Percentiles rank a stretch among this genome's conserved stretches.
phyloP scores from a whole-genome alignment of 1,140 invertebrate species.

The Oryctes rhinoceros region DNA sequence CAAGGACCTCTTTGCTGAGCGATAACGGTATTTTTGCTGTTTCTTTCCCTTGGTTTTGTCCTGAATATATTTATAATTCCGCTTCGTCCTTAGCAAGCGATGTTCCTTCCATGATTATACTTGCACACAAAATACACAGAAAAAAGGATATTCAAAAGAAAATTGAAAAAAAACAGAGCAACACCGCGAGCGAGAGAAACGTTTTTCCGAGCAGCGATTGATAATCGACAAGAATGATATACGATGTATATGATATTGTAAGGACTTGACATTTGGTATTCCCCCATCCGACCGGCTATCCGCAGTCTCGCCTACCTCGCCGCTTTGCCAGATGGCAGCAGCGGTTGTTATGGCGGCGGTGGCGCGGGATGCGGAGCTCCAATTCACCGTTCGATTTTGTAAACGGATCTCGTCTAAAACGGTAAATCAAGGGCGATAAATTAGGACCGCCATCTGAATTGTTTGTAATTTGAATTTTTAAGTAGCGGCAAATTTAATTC shows the following conservation, averaged over 20 bases:
- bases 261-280: constrained; percentile 17
- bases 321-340: background rate
- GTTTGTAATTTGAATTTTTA: constrained; percentile 37
- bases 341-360: background rate
- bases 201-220: background rate
- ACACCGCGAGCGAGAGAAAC: background rate
- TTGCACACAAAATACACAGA: too few relatives aligned
- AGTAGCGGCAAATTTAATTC: constrained; percentile 35
- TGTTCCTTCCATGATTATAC: too few relatives aligned
- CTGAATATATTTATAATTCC: too few relatives aligned
- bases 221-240: constrained; percentile 18
- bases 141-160: too few relatives aligned
- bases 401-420: constrained; percentile 5
- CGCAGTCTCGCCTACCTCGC: background rate
- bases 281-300: too few relatives aligned
- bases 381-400: constrained; percentile 2
- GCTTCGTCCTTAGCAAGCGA: too few relatives aligned
- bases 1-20: too few relatives aligned
- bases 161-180: too few relatives aligned
- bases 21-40: too few relatives aligned
- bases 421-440: constrained; percentile 25
- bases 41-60: too few relatives aligned
- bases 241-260: constrained; percentile 22
- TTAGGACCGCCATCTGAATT: constrained; percentile 13
- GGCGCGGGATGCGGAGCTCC: background rate